Percentiles rank a stretch among this genome's conserved stretches.
Conservation (phyloP, 2,888 invertebrate genomes). For the Trissonchulus latispiculum region DNA sequence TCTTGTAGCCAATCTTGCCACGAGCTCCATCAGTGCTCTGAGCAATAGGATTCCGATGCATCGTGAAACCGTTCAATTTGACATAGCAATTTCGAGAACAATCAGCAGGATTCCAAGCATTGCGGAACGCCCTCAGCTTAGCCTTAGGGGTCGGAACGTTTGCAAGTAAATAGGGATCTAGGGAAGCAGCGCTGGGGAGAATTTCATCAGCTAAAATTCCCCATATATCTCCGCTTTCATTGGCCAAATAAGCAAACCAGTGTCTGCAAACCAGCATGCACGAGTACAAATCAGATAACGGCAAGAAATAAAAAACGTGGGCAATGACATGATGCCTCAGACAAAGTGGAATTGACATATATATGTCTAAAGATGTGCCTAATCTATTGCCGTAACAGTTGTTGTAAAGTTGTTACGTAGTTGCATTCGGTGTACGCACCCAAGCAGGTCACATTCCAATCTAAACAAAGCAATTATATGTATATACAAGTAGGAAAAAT, state of each 20-base stretch:
- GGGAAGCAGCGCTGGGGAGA: slow-evolving; percentile 69
- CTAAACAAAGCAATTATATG: too few relatives aligned
- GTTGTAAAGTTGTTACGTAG: not conserved
- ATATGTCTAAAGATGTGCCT: not conserved
- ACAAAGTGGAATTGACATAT: not conserved
- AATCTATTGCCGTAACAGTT: not conserved
- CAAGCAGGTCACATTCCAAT: too few relatives aligned
- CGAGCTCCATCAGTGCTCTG: slow-evolving; percentile 89
- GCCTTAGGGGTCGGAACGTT: slow-evolving; percentile 81
- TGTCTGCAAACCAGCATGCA: slow-evolving; percentile 84
- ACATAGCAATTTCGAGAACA: slow-evolving; percentile 93
- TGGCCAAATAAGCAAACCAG: slow-evolving; percentile 78
- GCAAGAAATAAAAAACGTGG: slow-evolving; percentile 68
- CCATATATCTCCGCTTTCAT: slow-evolving; percentile 94
- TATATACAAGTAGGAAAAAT: too few relatives aligned
- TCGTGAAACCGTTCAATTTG: slow-evolving; percentile 88
- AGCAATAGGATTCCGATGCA: slow-evolving; percentile 94
- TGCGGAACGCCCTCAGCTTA: slow-evolving; percentile 80
- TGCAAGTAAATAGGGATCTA: slow-evolving; percentile 74
- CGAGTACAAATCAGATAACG: slow-evolving; percentile 69
- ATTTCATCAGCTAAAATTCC: slow-evolving; percentile 72
- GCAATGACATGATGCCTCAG: not conserved
- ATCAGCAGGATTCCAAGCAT: slow-evolving; percentile 94
- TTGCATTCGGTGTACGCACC: too few relatives aligned
- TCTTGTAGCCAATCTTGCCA: slow-evolving; percentile 70